phyloP scores from a whole-genome alignment of 2,797 vertebrate species.

The Psittacula echo region DNA sequence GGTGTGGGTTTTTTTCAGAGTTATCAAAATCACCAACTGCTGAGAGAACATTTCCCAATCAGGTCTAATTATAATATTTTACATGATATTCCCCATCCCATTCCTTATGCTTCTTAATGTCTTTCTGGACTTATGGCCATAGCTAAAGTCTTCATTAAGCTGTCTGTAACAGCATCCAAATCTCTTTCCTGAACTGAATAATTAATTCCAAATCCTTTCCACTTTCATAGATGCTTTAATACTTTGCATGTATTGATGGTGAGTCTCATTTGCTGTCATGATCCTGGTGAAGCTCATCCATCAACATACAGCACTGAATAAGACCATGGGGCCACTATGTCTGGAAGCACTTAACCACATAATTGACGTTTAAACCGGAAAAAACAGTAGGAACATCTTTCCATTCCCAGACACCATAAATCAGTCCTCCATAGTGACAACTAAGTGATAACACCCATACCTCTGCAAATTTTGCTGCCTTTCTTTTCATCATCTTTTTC shows the following conservation, averaged over 20 bases:
- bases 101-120: neutral
- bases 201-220: slow-evolving; percentile 9
- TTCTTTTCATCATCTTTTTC: neutral
- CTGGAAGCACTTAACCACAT: neutral
- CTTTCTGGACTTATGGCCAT: neutral
- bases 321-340: rapidly evolving
- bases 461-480: neutral
- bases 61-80: slow-evolving; percentile 11
- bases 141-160: slow-evolving; percentile 35
- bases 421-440: neutral
- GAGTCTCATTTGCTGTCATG: neutral
- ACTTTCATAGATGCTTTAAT: neutral
- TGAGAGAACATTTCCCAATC: neutral
- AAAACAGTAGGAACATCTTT: neutral
- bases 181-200: slow-evolving; percentile 27
- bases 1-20: neutral
- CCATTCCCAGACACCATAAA: neutral
- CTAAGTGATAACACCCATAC: neutral
- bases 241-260: neutral
- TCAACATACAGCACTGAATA: neutral
- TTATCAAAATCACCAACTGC: neutral
- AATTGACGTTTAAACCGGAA: neutral
- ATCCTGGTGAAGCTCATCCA: neutral
- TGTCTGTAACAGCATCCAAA: neutral
- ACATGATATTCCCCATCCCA: neutral